phyloP scores from a whole-genome alignment of 2,113 vertebrate genomes.

The Pomatorhinus ruficollis region DNA sequence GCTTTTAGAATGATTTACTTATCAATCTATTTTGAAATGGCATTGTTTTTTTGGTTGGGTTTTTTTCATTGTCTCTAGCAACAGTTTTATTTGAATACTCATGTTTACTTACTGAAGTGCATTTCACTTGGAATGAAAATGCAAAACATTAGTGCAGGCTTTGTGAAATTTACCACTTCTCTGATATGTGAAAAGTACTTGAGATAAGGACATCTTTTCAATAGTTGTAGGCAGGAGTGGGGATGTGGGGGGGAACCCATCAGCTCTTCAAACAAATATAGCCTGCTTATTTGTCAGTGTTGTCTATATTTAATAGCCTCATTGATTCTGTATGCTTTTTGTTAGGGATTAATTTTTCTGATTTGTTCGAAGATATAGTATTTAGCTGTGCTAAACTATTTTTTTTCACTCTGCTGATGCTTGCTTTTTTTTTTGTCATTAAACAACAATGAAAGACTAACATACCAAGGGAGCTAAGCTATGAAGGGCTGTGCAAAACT shows the following conservation, averaged over 20 bases:
- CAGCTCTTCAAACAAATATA: conserved; percentile 76
- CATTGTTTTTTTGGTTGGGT: neutral
- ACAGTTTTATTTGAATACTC: conserved; percentile 64
- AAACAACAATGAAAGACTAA: neutral
- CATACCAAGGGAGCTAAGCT: neutral
- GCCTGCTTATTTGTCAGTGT: conserved; percentile 73
- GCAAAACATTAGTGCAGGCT: conserved; percentile 77
- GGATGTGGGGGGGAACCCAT: neutral
- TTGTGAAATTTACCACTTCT: conserved; percentile 82
- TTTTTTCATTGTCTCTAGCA: conserved; percentile 49
- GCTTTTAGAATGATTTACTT: conserved; percentile 65
- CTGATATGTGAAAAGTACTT: conserved; percentile 80
- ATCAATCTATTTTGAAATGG: conserved; percentile 61
- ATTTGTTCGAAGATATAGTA: conserved; percentile 20
- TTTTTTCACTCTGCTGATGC: neutral
- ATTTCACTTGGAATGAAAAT: conserved; percentile 80
- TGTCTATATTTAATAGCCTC: conserved; percentile 68
- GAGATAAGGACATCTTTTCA: conserved; percentile 84
- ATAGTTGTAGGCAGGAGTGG: conserved; percentile 38
- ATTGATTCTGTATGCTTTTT: conserved; percentile 64
- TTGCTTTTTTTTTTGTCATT: neutral
- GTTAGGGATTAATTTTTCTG: conserved; percentile 57
- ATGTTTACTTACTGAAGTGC: conserved; percentile 78
- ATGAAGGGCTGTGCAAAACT: neutral
- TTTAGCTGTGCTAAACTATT: neutral